phyloP scores from a whole-genome alignment of 1,140 invertebrate species.

The Papilio polyxenes region DNA sequence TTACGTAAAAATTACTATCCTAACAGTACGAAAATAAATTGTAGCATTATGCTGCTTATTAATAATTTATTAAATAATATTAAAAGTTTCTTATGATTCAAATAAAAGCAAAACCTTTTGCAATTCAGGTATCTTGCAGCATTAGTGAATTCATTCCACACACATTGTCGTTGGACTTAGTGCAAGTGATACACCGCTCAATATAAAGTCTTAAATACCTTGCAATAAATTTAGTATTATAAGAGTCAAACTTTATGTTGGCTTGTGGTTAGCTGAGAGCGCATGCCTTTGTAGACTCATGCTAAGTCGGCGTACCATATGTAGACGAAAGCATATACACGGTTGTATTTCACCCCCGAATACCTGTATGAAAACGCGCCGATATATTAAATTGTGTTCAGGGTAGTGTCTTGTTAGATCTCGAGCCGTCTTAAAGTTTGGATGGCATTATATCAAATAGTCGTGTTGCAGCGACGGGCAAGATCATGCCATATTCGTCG shows the following conservation, averaged over 20 bases:
- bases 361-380: neutral
- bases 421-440: neutral
- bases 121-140: neutral
- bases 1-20: neutral
- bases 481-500: conserved; percentile 44
- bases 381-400: neutral
- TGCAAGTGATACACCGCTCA: neutral
- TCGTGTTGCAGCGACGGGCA: conserved; percentile 1
- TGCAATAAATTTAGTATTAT: conserved; percentile 7
- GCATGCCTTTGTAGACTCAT: neutral
- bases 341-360: no score
- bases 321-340: neutral
- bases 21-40: neutral
- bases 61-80: neutral
- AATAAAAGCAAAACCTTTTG: neutral
- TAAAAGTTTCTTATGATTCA: neutral
- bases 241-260: neutral
- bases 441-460: neutral
- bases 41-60: neutral
- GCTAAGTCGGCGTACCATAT: neutral
- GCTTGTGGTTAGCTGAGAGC: neutral
- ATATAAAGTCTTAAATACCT: neutral
- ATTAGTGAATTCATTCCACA: neutral
- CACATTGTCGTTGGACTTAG: neutral
- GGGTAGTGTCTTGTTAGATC: neutral